phyloP scores from a whole-genome alignment of 2,888 invertebrate species.

The Brachynemurus nebulosus region DNA sequence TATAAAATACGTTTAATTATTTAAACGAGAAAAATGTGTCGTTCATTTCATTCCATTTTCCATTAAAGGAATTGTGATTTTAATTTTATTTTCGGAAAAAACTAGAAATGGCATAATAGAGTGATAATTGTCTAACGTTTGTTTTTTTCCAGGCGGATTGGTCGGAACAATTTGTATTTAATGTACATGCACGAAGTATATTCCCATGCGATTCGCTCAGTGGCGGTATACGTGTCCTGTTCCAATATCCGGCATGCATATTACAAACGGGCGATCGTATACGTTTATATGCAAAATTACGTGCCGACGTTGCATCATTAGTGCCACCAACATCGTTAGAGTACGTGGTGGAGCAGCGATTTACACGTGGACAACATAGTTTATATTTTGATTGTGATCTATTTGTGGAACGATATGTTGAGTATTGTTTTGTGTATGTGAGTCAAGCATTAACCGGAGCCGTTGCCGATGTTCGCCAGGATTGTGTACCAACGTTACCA shows the following conservation, averaged over 20 bases:
- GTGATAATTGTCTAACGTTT: background rate
- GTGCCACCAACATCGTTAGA: slow-evolving; percentile 47
- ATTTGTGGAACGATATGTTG: slow-evolving; percentile 69
- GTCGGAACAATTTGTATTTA: slow-evolving; percentile 74
- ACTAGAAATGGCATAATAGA: too few relatives aligned
- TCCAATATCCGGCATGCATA: slow-evolving; percentile 74
- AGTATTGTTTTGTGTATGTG: slow-evolving; percentile 81
- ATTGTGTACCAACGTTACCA: slow-evolving; percentile 71
- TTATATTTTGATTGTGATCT: slow-evolving; percentile 66
- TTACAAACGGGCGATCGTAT: slow-evolving; percentile 62
- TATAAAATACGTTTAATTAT: too few relatives aligned
- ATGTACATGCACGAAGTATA: slow-evolving; percentile 70
- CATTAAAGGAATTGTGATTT: too few relatives aligned
- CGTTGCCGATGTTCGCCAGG: slow-evolving; percentile 70
- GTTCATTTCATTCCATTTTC: too few relatives aligned
- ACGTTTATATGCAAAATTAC: slow-evolving; percentile 61
- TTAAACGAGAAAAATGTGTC: too few relatives aligned
- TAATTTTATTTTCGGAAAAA: too few relatives aligned
- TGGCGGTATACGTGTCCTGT: slow-evolving; percentile 60
- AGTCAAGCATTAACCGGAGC: slow-evolving; percentile 75
- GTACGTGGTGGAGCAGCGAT: slow-evolving; percentile 52
- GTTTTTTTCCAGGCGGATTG: slow-evolving; percentile 50
- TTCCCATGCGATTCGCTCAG: slow-evolving; percentile 65
- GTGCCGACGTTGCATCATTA: slow-evolving; percentile 52
- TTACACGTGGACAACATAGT: slow-evolving; percentile 58